phyloP scores from a whole-genome alignment of 2,888 invertebrate species.

The Meteorus colon region DNA sequence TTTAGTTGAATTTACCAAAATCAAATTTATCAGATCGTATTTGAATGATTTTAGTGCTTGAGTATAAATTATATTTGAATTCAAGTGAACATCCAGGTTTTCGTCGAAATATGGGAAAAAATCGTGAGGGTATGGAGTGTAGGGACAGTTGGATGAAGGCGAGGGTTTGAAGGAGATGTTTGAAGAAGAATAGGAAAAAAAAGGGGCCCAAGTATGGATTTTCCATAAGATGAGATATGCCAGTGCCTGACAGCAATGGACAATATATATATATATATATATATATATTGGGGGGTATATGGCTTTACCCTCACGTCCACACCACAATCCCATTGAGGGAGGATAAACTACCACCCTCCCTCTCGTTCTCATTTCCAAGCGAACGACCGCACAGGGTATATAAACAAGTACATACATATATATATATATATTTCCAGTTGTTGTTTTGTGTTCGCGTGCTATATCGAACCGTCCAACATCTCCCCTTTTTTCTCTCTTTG shows the following conservation, averaged over 20 bases:
- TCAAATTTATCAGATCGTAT: too few species aligned
- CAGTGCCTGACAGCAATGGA: slow-evolving; percentile 64
- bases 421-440: slow-evolving; percentile 18
- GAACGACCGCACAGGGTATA: slow-evolving; percentile 33
- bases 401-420: not conserved
- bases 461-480: slow-evolving; percentile 46
- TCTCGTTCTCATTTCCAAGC: slow-evolving; percentile 45
- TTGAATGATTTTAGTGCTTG: too few species aligned
- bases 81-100: too few species aligned
- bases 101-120: too few species aligned
- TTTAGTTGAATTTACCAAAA: too few species aligned
- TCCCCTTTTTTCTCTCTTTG: slow-evolving; percentile 52
- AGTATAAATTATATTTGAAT: too few species aligned
- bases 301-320: not conserved
- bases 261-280: slow-evolving; percentile 40
- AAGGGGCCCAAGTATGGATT: slow-evolving; percentile 66
- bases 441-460: slow-evolving; percentile 51
- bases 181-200: slow-evolving; percentile 2
- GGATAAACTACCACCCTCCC: slow-evolving; percentile 46
- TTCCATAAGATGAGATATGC: slow-evolving; percentile 69
- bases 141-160: slow-evolving; percentile 20
- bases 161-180: not conserved
- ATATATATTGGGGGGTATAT: not conserved
- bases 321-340: slow-evolving; percentile 17
- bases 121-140: not conserved